Evolutionary conservation across 1,140 invertebrate genomes (phyloP), one percentile per base, ranked within the genome.

Genomic region (Anoplophora glabripennis): DNA sequence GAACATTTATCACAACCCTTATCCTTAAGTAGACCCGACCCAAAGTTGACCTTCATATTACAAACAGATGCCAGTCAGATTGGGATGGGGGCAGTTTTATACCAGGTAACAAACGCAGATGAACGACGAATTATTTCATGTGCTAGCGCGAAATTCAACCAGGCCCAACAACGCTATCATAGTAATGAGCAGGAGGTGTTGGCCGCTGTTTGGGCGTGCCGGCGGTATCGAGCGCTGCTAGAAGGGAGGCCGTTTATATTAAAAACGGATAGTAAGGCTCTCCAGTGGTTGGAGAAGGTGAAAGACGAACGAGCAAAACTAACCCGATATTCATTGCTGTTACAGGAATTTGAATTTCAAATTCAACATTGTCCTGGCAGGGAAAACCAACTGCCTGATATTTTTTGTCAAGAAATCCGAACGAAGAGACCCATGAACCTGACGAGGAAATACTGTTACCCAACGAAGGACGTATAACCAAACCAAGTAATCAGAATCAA

Each of bases 141-240:
- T 21, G 35, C 56, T 0, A 63, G 63, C 18, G 45, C 65, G 2
- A 62, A 59, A 14, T 36, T 65, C 0, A 57, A 45, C 9, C 9
- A 15, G 0, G 44, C 52, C 0, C 44, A 68, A 28, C 7, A 10
- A 34, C 7, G 17, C 1, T 67, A 64, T 34, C 65, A 64, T 38
- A 18, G 54, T n/a, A 64, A 67, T 5, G 74, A 81, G 59, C 63
- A 68, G 45, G 77, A 80, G 70, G 72, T 69, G 44, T 63, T 80
- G 4, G 78, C 77, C 0, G 61, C 81, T 3, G 52, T 80, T 1
- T 75, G 68, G 65, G 75, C 71, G 0, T 66, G 80, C 1, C 57
- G 73, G 28, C 66, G 73, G 18, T 76, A 75, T 44, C 48, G 67
- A n/a, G 52, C 36, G 0, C 70, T 68, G 35, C 45, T 73, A 21